A percentile compares a stretch with the other conserved stretches of the same genome.
Evolutionary conservation across 2,797 vertebrate species (phyloP).

Genomic region (Adelosebastes latens): DNA sequence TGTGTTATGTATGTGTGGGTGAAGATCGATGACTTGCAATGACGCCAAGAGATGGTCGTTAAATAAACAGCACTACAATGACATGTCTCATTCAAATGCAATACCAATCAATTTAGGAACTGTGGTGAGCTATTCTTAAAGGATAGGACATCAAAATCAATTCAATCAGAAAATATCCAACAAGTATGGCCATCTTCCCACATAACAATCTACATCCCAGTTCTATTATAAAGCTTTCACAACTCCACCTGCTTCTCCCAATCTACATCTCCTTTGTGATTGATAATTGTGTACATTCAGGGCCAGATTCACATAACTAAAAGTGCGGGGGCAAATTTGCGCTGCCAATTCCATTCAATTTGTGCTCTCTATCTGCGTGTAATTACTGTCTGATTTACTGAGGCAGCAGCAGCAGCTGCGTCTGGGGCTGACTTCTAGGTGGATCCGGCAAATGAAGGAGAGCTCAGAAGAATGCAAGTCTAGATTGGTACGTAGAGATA

Average conservation of each 20-base stretch:
- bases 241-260: not conserved
- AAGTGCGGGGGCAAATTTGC: constrained; percentile 30
- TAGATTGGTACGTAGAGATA: not conserved
- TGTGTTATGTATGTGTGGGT: not conserved
- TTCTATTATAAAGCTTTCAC: not conserved
- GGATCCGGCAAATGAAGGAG: constrained; percentile 29
- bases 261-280: not conserved
- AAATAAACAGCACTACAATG: constrained; percentile 1
- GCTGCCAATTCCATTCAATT: constrained; percentile 52
- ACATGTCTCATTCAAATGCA: constrained; percentile 4
- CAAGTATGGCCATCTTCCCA: not conserved
- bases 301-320: constrained; percentile 35
- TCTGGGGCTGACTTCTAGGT: constrained; percentile 20
- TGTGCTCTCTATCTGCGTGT: constrained; percentile 45
- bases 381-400: constrained; percentile 62
- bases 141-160: not conserved
- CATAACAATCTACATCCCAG: not conserved
- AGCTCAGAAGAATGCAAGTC: constrained; percentile 9
- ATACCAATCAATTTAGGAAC: not conserved
- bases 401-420: constrained; percentile 30
- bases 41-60: not conserved
- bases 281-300: constrained; percentile 33
- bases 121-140: not conserved
- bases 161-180: not conserved
- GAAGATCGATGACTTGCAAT: constrained; percentile 13